Evolutionary conservation across 2,113 vertebrate genomes (phyloP).

Genomic region (Menidia beryllina): DNA sequence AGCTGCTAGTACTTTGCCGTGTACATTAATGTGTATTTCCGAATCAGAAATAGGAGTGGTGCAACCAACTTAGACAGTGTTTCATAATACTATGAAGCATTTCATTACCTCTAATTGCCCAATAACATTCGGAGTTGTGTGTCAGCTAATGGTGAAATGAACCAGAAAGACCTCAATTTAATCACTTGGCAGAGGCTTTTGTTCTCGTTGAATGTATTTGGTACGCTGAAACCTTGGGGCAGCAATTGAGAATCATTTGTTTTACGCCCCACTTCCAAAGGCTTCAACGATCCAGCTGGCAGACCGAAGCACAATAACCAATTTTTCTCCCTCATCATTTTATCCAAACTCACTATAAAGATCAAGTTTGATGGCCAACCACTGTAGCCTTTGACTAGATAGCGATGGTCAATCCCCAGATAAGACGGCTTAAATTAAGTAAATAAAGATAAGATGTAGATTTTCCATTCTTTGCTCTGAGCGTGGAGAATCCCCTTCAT

Average conservation of each 20-base stretch:
- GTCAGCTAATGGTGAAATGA: conserved; percentile 73
- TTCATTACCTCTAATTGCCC: conserved; percentile 74
- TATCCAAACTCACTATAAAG: conserved; percentile 20
- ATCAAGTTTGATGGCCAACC: conserved; percentile 12
- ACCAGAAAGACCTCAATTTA: conserved; percentile 68
- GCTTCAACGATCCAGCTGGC: conserved; percentile 63
- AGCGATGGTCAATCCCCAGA: conserved; percentile 13
- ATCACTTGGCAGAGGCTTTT: conserved; percentile 72
- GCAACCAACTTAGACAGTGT: conserved; percentile 33
- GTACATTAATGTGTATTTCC: conserved; percentile 57
- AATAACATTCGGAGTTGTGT: conserved; percentile 73
- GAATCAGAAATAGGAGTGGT: conserved; percentile 49
- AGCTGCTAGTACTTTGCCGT: conserved; percentile 56
- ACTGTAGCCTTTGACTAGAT: conserved; percentile 6
- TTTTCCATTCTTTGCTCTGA: conserved; percentile 25
- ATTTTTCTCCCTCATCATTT: conserved; percentile 20
- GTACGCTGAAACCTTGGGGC: conserved; percentile 60
- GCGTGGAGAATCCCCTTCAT: conserved; percentile 36
- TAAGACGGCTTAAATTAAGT: conserved; percentile 27
- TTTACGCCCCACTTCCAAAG: conserved; percentile 72
- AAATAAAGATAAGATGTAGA: conserved; percentile 54
- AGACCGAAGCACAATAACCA: conserved; percentile 36
- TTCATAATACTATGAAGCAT: conserved; percentile 59
- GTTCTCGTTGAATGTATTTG: conserved; percentile 63
- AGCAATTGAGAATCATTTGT: conserved; percentile 60